Conservation (phyloP, 2,888 invertebrate genomes). For the Drosophila niveifrons region DNA sequence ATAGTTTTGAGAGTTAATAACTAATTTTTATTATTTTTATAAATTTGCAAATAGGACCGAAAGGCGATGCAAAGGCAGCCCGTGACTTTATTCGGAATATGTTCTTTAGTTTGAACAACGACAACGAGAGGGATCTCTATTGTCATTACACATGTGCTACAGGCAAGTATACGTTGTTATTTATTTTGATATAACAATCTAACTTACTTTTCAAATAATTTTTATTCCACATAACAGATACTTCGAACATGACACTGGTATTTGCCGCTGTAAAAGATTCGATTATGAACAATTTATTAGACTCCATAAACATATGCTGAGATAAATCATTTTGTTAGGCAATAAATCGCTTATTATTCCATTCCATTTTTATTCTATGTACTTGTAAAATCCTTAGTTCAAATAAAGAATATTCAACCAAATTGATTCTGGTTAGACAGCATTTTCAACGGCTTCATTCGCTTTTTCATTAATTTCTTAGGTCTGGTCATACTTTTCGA, state of each 20-base stretch:
- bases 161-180: slow-evolving; percentile 88
- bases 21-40: not conserved
- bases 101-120: slow-evolving; percentile 99
- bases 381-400: not conserved
- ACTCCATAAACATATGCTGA: not conserved
- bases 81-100: slow-evolving; percentile 99
- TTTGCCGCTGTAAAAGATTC: slow-evolving; percentile 98
- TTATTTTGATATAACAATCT: too few species aligned
- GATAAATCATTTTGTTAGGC: not conserved
- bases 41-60: slow-evolving; percentile 90
- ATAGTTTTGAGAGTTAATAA: not conserved
- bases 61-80: slow-evolving; percentile 98
- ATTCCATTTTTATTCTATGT: not conserved
- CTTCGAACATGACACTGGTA: slow-evolving; percentile 96
- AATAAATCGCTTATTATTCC: too few species aligned
- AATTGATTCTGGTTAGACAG: not conserved
- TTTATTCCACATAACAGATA: slow-evolving; percentile 88
- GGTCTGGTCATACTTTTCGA: slow-evolving; percentile 19
- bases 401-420: not conserved
- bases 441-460: not conserved
- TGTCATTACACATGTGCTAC: slow-evolving; percentile 99
- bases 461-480: not conserved
- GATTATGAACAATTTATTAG: slow-evolving; percentile 91
- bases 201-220: not conserved
- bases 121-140: slow-evolving; percentile 97